phyloP scores from a whole-genome alignment of 2,113 vertebrate genomes.

The Elaphurus davidianus region DNA sequence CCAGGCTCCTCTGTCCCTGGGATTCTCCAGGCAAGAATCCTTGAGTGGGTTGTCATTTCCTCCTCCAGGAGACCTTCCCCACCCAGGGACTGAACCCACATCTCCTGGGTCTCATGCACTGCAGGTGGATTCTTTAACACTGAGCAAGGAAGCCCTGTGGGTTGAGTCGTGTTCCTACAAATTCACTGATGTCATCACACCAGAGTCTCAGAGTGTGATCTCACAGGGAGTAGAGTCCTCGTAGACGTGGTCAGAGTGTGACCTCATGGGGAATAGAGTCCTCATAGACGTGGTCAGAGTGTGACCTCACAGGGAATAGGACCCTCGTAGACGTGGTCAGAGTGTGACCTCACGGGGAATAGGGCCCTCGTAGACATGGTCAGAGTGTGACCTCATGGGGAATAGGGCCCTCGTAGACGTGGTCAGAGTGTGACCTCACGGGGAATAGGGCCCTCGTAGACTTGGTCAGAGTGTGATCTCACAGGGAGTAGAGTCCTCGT shows the following conservation, averaged over 20 bases:
- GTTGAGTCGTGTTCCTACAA: not conserved
- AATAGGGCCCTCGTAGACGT: no score
- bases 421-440: no score
- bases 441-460: rapidly evolving
- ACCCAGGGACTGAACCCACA: rapidly evolving
- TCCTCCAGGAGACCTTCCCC: not conserved
- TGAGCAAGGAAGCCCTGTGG: not conserved
- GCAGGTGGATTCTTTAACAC: not conserved
- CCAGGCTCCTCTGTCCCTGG: not conserved
- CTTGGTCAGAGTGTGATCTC: no score
- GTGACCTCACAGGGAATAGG: no score
- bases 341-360: not conserved
- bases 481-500: no score
- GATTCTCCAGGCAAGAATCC: not conserved
- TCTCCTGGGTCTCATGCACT: not conserved
- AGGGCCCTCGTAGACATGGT: not conserved
- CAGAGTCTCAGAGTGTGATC: not conserved
- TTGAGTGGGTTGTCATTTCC: not conserved
- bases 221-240: no score
- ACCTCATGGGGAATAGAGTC: no score
- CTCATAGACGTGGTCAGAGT: no score
- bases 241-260: no score
- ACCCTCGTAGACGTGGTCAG: no score
- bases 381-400: no score
- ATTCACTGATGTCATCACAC: no score